A percentile compares a stretch with the other conserved stretches of the same genome.
phyloP scores from a whole-genome alignment of 2,888 invertebrate species.

The Caenorhabditis sulstoni region DNA sequence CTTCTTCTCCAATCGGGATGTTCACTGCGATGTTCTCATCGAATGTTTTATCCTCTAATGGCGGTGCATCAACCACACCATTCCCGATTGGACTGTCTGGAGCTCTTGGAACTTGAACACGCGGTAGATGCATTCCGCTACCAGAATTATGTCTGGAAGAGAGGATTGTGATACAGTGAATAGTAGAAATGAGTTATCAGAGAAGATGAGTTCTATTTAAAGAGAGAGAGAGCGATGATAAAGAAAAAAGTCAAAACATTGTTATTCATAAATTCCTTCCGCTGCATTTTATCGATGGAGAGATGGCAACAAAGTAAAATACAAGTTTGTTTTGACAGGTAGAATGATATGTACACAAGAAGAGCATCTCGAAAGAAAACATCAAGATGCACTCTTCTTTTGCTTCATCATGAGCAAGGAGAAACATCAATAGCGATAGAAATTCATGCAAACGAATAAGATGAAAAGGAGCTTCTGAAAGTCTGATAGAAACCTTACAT shows the following conservation, averaged over 20 bases:
- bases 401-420: neutral
- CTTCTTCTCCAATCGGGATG: slow-evolving; percentile 55
- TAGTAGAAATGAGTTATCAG: neutral
- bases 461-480: no score
- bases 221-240: neutral
- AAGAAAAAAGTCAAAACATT: neutral
- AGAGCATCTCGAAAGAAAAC: neutral
- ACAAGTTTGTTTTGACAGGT: neutral
- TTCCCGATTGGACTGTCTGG: neutral
- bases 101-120: neutral
- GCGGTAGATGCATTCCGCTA: no score
- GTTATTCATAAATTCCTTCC: neutral
- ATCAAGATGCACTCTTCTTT: neutral
- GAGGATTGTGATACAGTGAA: no score
- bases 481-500: no score
- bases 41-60: slow-evolving; percentile 20
- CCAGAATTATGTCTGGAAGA: no score
- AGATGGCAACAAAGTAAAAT: neutral
- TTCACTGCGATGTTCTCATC: slow-evolving; percentile 42
- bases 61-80: neutral
- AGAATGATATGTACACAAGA: neutral
- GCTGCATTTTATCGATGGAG: neutral
- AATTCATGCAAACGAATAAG: no score
- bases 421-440: no score
- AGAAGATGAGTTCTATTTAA: neutral